Evolutionary conservation across 2,113 vertebrate species (phyloP), one percentile per base, ranked within the genome.

Genomic region (Hippopotamus amphibius): DNA sequence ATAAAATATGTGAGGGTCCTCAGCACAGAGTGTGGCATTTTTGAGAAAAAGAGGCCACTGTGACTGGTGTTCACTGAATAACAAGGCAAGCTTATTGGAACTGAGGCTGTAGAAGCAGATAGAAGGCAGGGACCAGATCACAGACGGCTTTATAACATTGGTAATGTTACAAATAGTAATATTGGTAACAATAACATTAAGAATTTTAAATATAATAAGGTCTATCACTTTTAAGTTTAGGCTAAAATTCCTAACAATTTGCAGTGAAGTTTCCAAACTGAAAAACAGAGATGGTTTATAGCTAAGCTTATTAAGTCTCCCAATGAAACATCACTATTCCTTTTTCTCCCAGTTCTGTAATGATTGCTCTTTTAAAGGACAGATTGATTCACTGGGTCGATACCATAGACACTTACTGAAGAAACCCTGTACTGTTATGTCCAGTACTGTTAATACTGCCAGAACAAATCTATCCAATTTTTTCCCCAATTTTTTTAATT

Each of bases 201-300:
- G 24, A 11, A 94, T 81, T 96, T 93, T 81, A 50, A 95, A 93
- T 55, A 13, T 10, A 83, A 2, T 81, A 83, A 88, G 41, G 59
- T 89, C 50, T 65, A 22, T 37, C 59, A 57, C 8, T 83, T 87
- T 76, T 33, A 63, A 86, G 66, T 95, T 95, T 66, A n/a, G 46
- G 41, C 11, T 61, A 66, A 1, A 95, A 94, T 53, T 77, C 41
- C 8, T 83, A 83, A 76, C 6, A 95, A 81, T 16, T 46, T 30
- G 72, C 48, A 76, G 26, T 72, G 7, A 97, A 74, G 28, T 83
- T 93, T 90, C 80, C 59, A 65, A 89, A 86, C 7, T 92, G 19
- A 77, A 93, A 85, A 85, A 63, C 26, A 92, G 15, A 89, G 17
- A 72, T 65, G 15, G 68, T 14, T 87, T 94, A 76, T 12, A 50